Evolutionary conservation across 2,113 vertebrate genomes (phyloP).

Genomic region (Oreochromis niloticus): DNA sequence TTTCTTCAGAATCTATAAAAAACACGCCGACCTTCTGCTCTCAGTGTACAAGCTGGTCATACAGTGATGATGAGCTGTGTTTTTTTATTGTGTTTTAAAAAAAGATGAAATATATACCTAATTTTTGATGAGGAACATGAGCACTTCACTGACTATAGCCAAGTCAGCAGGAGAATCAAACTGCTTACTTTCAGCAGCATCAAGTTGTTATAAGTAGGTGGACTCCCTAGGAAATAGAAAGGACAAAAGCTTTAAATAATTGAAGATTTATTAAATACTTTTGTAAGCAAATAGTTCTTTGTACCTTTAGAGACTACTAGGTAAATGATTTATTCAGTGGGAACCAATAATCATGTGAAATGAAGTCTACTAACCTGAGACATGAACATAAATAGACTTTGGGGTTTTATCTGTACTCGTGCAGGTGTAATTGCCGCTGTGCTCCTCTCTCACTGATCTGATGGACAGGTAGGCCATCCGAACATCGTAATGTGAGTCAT

Average conservation of each 20-base stretch:
- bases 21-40: not conserved
- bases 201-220: not conserved
- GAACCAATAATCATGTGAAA: not conserved
- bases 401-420: constrained; percentile 34
- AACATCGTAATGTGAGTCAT: accelerated
- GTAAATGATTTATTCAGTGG: not conserved
- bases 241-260: not conserved
- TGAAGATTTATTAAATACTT: not conserved
- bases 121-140: not conserved
- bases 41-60: not conserved
- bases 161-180: not conserved
- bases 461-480: constrained; percentile 39
- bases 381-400: constrained; percentile 71
- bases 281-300: not conserved
- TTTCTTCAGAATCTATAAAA: too few relatives aligned
- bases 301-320: not conserved
- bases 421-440: constrained; percentile 79
- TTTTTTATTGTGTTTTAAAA: too few relatives aligned
- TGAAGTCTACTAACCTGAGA: constrained; percentile 71
- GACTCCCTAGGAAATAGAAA: not conserved
- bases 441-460: constrained; percentile 1
- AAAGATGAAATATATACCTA: not conserved
- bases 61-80: not conserved
- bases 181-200: not conserved
- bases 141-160: not conserved